A percentile compares a stretch with the other conserved stretches of the same genome.
phyloP scores from a whole-genome alignment of 1,140 invertebrate genomes.

The Dinoponera quadriceps region DNA sequence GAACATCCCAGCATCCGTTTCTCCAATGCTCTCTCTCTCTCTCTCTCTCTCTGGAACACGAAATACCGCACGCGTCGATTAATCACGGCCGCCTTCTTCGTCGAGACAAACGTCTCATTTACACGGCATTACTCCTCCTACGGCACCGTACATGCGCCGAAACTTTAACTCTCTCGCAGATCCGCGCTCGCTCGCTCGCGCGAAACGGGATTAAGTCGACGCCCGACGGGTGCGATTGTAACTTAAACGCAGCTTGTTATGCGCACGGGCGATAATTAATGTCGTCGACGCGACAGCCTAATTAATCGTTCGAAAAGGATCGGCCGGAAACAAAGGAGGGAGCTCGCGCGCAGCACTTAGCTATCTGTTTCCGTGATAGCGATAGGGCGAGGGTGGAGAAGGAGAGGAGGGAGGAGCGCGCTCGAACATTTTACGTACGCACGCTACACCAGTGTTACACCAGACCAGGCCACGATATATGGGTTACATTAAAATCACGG shows the following conservation, averaged over 20 bases:
- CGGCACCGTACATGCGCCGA: neutral
- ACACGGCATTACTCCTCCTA: neutral
- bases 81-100: neutral
- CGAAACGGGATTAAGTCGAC: constrained; percentile 38
- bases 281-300: constrained; percentile 37
- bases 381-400: neutral
- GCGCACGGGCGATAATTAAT: constrained; percentile 49
- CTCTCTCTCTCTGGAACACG: neutral
- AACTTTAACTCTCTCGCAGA: constrained; percentile 13
- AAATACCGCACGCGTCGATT: neutral
- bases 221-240: constrained; percentile 25
- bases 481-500: too few relatives aligned
- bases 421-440: constrained; percentile 8
- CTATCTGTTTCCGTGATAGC: constrained; percentile 38
- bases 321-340: constrained; percentile 30
- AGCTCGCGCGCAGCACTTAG: constrained; percentile 17
- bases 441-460: neutral
- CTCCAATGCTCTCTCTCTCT: too few relatives aligned
- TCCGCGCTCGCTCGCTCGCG: neutral
- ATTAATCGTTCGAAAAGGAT: constrained; percentile 58
- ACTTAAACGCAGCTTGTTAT: constrained; percentile 53
- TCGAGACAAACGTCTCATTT: constrained; percentile 30
- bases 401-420: neutral
- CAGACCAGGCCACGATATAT: neutral
- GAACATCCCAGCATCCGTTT: too few relatives aligned